Conservation (phyloP, 1,140 invertebrate species). For the Oedothorax gibbosus region DNA sequence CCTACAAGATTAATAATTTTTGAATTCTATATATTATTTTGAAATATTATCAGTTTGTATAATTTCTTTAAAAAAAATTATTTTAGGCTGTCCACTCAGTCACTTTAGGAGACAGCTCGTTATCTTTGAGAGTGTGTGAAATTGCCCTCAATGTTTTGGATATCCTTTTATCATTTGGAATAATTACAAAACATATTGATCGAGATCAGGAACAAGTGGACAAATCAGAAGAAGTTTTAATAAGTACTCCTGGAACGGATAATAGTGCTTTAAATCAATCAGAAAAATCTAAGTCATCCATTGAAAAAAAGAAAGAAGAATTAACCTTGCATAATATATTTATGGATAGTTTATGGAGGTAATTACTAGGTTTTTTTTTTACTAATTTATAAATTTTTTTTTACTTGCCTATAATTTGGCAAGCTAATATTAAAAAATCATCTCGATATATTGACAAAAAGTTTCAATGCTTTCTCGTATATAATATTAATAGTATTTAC, state of each 20-base stretch:
- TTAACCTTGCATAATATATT: constrained; percentile 70
- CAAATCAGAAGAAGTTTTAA: constrained; percentile 48
- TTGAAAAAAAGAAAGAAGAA: constrained; percentile 63
- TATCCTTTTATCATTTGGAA: constrained; percentile 87
- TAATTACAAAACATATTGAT: constrained; percentile 69
- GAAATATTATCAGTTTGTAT: too few species aligned
- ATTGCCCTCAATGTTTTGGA: constrained; percentile 90
- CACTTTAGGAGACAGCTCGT: constrained; percentile 79
- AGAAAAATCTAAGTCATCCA: constrained; percentile 36
- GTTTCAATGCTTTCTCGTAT: too few species aligned
- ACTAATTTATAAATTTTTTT: neutral
- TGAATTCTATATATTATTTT: too few species aligned
- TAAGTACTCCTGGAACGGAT: constrained; percentile 44
- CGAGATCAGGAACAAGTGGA: constrained; percentile 47
- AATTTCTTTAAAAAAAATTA: too few species aligned
- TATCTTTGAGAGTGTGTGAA: constrained; percentile 88
- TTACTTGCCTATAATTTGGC: neutral
- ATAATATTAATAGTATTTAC: too few species aligned
- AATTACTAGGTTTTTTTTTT: neutral
- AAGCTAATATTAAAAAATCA: too few species aligned
- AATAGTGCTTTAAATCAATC: constrained; percentile 37
- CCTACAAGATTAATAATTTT: too few species aligned
- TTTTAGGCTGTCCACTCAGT: constrained; percentile 86
- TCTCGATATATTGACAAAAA: too few species aligned
- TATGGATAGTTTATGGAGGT: constrained; percentile 72